These are phyloP conservation scores for Mola mola DNA, from an alignment of 2,113 vertebrate genomes.

Conservation along the genomic window DNA sequence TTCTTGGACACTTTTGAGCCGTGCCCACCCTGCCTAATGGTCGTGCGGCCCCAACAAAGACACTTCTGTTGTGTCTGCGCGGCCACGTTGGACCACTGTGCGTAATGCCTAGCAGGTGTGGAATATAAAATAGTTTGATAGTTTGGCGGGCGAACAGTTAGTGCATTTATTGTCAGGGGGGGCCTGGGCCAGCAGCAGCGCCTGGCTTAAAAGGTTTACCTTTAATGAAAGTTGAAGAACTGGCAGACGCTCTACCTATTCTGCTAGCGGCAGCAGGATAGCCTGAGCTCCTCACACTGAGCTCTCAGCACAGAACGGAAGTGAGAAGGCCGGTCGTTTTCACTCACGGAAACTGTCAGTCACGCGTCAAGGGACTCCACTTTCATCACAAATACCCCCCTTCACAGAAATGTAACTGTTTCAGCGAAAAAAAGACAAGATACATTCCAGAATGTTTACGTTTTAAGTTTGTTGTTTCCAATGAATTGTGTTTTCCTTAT, in stretches of 20 bases:
- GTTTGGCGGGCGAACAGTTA: conserved; percentile 72
- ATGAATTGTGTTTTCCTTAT: too few relatives aligned
- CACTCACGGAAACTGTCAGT: conserved; percentile 57
- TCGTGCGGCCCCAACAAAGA: conserved; percentile 69
- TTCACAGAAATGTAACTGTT: too few relatives aligned
- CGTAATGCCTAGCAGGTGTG: conserved; percentile 80
- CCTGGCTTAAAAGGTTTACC: conserved; percentile 71
- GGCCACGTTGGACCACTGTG: conserved; percentile 59
- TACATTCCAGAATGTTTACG: not conserved
- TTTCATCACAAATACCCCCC: too few relatives aligned
- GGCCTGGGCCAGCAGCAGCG: conserved; percentile 55
- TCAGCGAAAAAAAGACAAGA: not conserved
- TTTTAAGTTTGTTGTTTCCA: too few relatives aligned
- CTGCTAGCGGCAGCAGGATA: conserved; percentile 73
- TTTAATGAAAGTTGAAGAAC: conserved; percentile 76
- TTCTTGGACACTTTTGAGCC: conserved; percentile 58
- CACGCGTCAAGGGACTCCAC: conserved; percentile 45
- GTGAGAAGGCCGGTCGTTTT: conserved; percentile 54
- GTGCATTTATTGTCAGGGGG: conserved; percentile 74
- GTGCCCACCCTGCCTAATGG: conserved; percentile 66
- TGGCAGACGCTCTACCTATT: conserved; percentile 64
- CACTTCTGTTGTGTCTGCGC: conserved; percentile 73
- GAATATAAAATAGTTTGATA: conserved; percentile 79
- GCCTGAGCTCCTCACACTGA: conserved; percentile 63
- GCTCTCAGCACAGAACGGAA: conserved; percentile 64